Evolutionary conservation across 2,113 vertebrate species (phyloP).

Genomic region (Anarhynchus alexandrinus): DNA sequence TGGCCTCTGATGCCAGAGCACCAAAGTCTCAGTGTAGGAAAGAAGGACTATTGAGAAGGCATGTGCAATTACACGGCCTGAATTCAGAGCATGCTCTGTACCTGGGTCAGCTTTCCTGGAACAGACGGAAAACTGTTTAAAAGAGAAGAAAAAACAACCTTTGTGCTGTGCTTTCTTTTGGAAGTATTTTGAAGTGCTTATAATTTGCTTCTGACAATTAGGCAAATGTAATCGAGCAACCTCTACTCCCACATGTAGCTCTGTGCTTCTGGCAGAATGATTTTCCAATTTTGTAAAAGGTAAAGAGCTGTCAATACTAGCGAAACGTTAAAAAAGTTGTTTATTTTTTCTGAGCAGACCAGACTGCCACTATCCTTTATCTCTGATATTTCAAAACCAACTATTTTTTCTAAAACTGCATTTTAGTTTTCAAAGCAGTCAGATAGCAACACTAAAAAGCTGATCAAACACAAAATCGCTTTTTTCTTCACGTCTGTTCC

Average conservation of each 20-base stretch:
- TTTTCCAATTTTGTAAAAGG: background rate
- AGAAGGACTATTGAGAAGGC: background rate
- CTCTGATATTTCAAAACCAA: background rate
- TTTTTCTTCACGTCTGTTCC: background rate
- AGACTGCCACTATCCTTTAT: background rate
- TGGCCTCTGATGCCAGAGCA: background rate
- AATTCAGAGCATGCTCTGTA: background rate
- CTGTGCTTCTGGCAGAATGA: background rate
- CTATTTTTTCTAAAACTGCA: background rate
- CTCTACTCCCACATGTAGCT: background rate
- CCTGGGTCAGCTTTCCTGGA: background rate
- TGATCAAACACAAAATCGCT: accelerated
- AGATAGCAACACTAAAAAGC: background rate
- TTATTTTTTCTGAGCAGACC: background rate
- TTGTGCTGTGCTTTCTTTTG: background rate
- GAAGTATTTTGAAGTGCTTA: background rate
- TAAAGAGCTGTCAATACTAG: background rate
- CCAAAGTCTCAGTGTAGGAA: background rate
- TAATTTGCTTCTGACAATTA: background rate
- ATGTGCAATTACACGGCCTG: accelerated
- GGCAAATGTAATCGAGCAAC: background rate
- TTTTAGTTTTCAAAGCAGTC: background rate
- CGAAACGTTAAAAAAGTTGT: background rate
- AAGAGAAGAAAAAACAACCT: background rate
- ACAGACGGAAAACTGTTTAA: background rate